Evolutionary conservation across 2,888 invertebrate genomes (phyloP), one percentile per base, ranked within the genome.

Genomic region (Limnephilus rhombicus): DNA sequence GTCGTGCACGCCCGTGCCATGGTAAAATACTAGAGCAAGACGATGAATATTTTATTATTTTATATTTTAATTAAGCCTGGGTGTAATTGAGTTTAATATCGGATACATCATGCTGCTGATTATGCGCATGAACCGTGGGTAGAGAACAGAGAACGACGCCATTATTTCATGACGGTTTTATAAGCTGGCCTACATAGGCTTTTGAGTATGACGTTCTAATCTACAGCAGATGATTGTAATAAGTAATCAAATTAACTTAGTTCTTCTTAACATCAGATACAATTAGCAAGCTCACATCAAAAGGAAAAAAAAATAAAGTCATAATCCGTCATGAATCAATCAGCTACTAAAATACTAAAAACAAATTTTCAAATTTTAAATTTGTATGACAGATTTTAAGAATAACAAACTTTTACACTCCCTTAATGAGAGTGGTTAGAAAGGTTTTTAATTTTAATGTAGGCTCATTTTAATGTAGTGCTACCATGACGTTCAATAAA

Each of bases 11-110:
- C 83, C 92, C 90, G 92, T 90, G 90, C 92, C 86, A 92, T 34
- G 92, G 92, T 34, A 87, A 82, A 92, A 92, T 92, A 92, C 81
- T 92, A 90, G 83, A 92, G 80, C 92, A 86, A 86, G 85, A 53
- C 80, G 41, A 41, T 53, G 53, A 83, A 41, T 89, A 91, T 85
- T 90, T 80, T 34, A 90, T 92, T 90, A 90, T 83, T 83, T 90
- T 24, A 41, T 34, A 85, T 45, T 85, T 85, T 85, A 34, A 85
- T 34, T 82, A 15, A 34, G 31, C 82, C 15, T 34, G 34, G 82
- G 34, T 82, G 82, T 82, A 82, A 82, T 82, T 82, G 82, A 82
- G 82, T 68, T 68, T 68, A 68, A 68, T 24, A 24, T 68, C 68
- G n/a, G 68, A 68, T 68, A 68, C 68, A 68, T 68, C 68, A 68